Evolutionary conservation across 2,888 invertebrate species (phyloP), one percentile per base, ranked within the genome.

Genomic region (Panopea generosa): DNA sequence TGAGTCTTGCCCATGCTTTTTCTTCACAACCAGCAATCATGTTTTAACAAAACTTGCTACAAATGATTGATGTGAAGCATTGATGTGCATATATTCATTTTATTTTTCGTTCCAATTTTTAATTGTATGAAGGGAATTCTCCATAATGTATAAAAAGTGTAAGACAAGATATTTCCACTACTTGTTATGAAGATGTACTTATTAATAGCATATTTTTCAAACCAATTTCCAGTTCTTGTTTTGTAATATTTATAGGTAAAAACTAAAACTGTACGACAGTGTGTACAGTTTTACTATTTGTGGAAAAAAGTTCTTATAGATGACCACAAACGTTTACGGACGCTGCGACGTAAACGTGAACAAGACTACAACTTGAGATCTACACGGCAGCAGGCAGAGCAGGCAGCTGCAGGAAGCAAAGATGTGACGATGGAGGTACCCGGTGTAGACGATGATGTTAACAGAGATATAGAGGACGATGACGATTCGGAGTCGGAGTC

Each of bases 241-340:
- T n/a, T n/a, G n/a, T 11, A 33, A 4, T 33, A 11, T 33, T 33
- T 16, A 16, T 91, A 96, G 96, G 94, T 97, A 92, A 95, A 95
- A 90, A 96, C 96, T 57, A 98, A 98, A 94, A 95, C 96, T 49
- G 97, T 97, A 9, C 98, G 98, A 93, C 93, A 94, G 78, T 99
- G 99, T 94, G 95, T 99, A 90, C 98, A 98, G 94, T 98, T 99
- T 94, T 99, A 99, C 94, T 99, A 99, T 93, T 95, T 98, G 90
- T 99, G 99, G 99, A 99, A 99, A 94, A 98, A 99, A 93, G 95
- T 98, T 38, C 98, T 98, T 89, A 96, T 96, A 85, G 97, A 98
- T 93, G 95, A 95, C 85, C 97, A 97, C 94, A 96, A 96, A 93
- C 95, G 95, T 66, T 93, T 96, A 82, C 95, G 96, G 86, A 93